These are phyloP conservation scores for Synanthedon formicaeformis DNA, from an alignment of 2,888 invertebrate species.

Conservation along the genomic window DNA sequence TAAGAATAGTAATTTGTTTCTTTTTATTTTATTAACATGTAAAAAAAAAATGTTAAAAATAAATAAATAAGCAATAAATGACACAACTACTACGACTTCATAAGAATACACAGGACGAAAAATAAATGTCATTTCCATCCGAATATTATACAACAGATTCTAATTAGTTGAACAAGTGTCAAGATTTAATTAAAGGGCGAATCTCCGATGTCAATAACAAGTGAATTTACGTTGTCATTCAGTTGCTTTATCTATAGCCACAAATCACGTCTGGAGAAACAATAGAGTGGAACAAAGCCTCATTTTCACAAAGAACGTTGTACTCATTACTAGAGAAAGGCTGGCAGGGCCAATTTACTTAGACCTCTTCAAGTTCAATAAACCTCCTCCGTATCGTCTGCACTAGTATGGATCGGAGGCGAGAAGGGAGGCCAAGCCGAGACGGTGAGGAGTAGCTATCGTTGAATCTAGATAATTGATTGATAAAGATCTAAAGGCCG, in stretches of 20 bases:
- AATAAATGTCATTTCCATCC: too few species aligned
- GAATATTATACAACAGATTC: too few species aligned
- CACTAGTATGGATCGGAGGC: neutral
- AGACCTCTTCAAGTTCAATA: constrained; percentile 21
- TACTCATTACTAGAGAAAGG: constrained; percentile 27
- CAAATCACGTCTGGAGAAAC: constrained; percentile 27
- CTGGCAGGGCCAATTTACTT: constrained; percentile 19
- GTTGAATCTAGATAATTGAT: constrained; percentile 33
- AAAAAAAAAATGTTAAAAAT: too few species aligned
- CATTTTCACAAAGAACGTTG: constrained; percentile 29
- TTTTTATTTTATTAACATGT: too few species aligned
- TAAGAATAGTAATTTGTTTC: too few species aligned
- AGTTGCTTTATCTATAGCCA: constrained; percentile 25
- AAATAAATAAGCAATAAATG: too few species aligned
- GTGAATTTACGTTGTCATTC: constrained; percentile 6
- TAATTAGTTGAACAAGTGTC: too few species aligned
- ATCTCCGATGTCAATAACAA: neutral
- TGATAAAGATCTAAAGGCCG: constrained; percentile 28
- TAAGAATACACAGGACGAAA: too few species aligned
- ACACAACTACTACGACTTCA: too few species aligned
- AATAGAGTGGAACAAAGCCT: constrained; percentile 24
- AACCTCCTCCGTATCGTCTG: constrained; percentile 8
- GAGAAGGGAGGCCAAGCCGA: neutral
- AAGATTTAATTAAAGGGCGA: neutral
- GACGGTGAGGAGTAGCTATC: constrained; percentile 7